phyloP scores from a whole-genome alignment of 2,113 vertebrate genomes.

The Mustela lutreola region DNA sequence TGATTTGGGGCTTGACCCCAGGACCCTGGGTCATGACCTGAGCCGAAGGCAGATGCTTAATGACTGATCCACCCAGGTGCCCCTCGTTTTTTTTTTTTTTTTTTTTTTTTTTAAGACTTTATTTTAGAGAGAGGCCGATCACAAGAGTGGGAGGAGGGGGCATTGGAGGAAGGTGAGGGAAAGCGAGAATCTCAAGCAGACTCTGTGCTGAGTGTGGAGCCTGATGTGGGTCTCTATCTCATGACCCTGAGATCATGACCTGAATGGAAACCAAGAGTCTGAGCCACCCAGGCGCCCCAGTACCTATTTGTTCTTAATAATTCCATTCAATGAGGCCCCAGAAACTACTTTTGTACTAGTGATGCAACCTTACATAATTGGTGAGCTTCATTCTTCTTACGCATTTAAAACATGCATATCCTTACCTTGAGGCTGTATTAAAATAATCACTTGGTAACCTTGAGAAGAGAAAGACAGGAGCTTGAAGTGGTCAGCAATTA shows the following conservation, averaged over 20 bases:
- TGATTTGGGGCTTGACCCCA: no score
- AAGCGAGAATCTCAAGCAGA: background rate
- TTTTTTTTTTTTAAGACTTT: no score
- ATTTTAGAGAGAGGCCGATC: background rate
- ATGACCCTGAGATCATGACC: no score
- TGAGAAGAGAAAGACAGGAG: background rate
- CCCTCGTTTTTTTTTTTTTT: background rate
- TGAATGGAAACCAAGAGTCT: no score
- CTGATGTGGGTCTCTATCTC: no score
- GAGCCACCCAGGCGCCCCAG: background rate
- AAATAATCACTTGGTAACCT: background rate
- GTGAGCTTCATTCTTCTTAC: background rate
- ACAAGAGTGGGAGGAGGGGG: background rate
- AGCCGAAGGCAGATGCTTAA: no score
- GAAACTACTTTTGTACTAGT: background rate
- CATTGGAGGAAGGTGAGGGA: background rate
- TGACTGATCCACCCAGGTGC: no score
- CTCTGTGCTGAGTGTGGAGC: no score
- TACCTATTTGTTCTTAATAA: background rate
- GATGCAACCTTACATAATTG: background rate
- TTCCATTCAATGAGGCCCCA: background rate
- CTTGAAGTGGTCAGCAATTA: background rate
- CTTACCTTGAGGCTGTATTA: background rate
- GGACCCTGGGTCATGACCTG: no score
- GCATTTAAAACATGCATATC: background rate